Base-by-base conservation (phyloP, 2,797 vertebrate genomes). In the Lophotriccus pileatus region DNA sequence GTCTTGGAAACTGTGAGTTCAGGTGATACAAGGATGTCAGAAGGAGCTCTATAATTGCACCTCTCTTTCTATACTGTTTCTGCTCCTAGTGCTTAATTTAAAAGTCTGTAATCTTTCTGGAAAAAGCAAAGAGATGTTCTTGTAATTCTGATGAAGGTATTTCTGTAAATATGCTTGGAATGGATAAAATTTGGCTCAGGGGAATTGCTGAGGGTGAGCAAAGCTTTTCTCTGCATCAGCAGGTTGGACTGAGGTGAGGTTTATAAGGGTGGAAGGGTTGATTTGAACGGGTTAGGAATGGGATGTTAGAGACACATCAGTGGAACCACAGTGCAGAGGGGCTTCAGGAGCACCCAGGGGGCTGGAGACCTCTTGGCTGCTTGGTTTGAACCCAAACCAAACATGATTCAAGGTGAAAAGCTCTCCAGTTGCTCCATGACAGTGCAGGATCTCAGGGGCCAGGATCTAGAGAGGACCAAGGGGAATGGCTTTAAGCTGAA, bases 391-490 rank as follows among this genome's bases (percentile, higher is more conserved):
- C 32, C 58, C 32, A 68, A 63, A 7, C 12, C 47, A 28, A 27
- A 9, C 0, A 2, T 5, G 59, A 79, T 27, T 22, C 2, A 2
- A 4, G n/a, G 53, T 14, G 62, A 58, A 32, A 82, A 82, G 13
- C 24, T 49, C 34, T 59, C n/a, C 19, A 46, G 49, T 39, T 64
- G 46, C 68, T 64, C 25, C 17, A 0, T 3, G 72, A 25, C n/a
- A 39, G 1, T 1, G 10, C 36, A 39, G 52, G 64, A 28, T 6
- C 10, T 43, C 36, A 34, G 43, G 53, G 63, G 15, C 32, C 41
- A 23, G 55, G 55, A 49, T 23, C 19, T 10, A 34, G 9, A 12
- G 14, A 50, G 64, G 28, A 50, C 9, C 30, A 13, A 12, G 56
- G 46, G 27, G 16, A 41, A 43, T 21, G 36, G 63, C 47, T 56